phyloP scores from a whole-genome alignment of 2,888 invertebrate species.

The Electrophaes corylata region DNA sequence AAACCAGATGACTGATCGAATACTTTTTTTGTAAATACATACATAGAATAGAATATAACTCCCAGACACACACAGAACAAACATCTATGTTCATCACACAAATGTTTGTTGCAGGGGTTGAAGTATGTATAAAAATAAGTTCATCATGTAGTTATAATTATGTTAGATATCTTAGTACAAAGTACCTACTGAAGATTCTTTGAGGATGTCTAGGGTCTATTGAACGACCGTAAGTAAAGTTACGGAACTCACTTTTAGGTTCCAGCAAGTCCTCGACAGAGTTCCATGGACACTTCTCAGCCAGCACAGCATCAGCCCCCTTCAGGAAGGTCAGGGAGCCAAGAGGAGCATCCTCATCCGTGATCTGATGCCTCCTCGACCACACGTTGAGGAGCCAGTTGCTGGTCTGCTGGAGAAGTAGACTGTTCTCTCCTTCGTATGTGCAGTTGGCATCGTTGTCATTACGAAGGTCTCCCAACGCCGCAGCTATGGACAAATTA shows the following conservation, averaged over 20 bases:
- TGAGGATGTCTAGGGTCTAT: no score
- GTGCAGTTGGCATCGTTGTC: conserved; percentile 95
- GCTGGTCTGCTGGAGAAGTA: conserved; percentile 93
- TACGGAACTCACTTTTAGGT: conserved; percentile 57
- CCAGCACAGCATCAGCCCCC: conserved; percentile 79
- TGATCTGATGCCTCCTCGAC: conserved; percentile 65
- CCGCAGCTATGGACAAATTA: conserved; percentile 83
- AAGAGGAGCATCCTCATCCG: conserved; percentile 84
- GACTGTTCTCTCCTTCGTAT: conserved; percentile 96
- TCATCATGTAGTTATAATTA: no score
- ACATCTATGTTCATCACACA: no score
- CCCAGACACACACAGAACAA: no score
- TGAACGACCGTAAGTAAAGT: no score
- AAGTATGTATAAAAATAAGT: no score
- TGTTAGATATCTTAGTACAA: no score
- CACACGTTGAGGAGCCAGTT: conserved; percentile 91
- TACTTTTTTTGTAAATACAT: no score
- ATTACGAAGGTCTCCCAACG: conserved; percentile 89
- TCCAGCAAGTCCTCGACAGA: conserved; percentile 76
- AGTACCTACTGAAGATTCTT: no score
- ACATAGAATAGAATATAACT: no score
- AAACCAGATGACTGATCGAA: no score
- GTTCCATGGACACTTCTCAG: conserved; percentile 77
- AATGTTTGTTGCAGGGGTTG: no score
- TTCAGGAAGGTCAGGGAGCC: conserved; percentile 87